Evolutionary conservation across 2,113 vertebrate genomes (phyloP), one percentile per base, ranked within the genome.

Genomic region (Cyanistes caeruleus): DNA sequence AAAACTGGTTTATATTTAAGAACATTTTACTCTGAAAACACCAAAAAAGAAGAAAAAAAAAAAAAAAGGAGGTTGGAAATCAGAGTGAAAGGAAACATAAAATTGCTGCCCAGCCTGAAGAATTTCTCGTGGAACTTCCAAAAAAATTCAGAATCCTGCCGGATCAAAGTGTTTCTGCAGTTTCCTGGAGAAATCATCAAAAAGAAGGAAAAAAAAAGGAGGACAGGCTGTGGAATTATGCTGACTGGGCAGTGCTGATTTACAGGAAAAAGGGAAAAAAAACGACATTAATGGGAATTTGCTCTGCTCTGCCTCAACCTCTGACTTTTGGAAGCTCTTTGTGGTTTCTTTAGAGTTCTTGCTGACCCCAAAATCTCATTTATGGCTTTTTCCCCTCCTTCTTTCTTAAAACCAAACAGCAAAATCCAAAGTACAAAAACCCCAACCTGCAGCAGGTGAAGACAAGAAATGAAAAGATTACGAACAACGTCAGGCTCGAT

Each of bases 71-170:
- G 77, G 25, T 62, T 92, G 91, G 94, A 82, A 92, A 25, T 73
- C 81, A n/a, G 63, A 89, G 24, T 70, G 95, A 94, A 97, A 96
- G 96, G 96, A 97, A 96, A 93, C 75, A 15, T 35, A 68, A 70
- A 85, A 78, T 83, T 28, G 19, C 91, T 95, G 90, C 84, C 95
- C 72, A 62, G 93, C 39, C 89, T 80, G 77, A 95, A 91, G 70
- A 92, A 94, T 92, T 94, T 91, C 55, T 86, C 94, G 93, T 93
- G 93, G 93, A 93, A 19, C 86, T 65, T 67, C 9, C 10, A 21
- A 22, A 62, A 62, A 89, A 23, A 43, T 35, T 62, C 9, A 59
- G 60, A 46, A 74, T 46, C 9, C 52, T 89, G 80, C 78, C 84
- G 84, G 83, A 96, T 96, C 82, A 93, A 97, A 93, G 88, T 49